A percentile compares a stretch with the other conserved stretches of the same genome.
These are phyloP conservation scores for Pachypanchax playfairii DNA, from an alignment of 2,113 vertebrate genomes.

Conservation along the genomic window DNA sequence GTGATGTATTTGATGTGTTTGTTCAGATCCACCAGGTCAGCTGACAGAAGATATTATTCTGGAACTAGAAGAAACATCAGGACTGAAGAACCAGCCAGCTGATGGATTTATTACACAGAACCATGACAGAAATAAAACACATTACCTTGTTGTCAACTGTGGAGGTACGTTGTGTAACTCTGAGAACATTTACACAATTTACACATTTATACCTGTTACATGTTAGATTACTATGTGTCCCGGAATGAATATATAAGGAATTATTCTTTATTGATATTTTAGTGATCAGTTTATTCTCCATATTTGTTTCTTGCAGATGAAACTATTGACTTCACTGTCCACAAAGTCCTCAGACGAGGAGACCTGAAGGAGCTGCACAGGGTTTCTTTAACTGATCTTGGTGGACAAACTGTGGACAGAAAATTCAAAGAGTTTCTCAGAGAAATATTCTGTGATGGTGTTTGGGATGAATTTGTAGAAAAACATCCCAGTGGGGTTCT, in stretches of 20 bases:
- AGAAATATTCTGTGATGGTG: constrained; percentile 41
- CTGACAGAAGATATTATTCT: no score
- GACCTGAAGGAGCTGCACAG: constrained; percentile 61
- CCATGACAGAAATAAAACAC: constrained; percentile 28
- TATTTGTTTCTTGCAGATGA: constrained; percentile 34
- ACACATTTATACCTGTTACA: not conserved
- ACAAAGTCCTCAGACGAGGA: constrained; percentile 54
- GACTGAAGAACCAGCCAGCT: no score
- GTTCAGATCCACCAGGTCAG: no score
- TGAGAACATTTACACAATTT: no score
- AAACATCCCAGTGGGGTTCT: constrained; percentile 25
- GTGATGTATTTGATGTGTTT: no score
- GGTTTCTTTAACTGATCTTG: constrained; percentile 55
- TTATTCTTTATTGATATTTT: no score
- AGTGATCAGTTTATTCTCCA: no score
- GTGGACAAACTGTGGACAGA: constrained; percentile 57
- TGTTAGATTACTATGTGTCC: no score
- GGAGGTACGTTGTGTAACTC: constrained; percentile 50
- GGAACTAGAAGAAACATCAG: no score
- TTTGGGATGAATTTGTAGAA: constrained; percentile 29
- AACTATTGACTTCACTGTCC: constrained; percentile 61
- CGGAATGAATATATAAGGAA: no score
- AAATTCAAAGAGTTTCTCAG: constrained; percentile 48
- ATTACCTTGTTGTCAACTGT: constrained; percentile 66
- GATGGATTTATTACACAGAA: no score